Base-by-base conservation (phyloP, 2,888 invertebrate species). In the Hirtodrosophila duncani region DNA sequence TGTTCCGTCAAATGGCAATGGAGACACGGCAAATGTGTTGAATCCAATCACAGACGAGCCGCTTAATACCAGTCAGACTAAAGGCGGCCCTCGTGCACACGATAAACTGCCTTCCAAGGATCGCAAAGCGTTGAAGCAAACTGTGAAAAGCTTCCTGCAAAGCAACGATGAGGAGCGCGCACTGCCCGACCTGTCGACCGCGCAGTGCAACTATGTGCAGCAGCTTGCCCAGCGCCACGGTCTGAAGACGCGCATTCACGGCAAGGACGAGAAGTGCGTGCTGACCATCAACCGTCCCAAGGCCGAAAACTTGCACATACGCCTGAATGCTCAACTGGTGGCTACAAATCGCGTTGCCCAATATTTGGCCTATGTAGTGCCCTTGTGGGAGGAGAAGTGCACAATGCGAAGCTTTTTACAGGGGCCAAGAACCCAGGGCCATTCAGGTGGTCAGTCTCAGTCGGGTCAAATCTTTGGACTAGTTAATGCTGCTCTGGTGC, bases 161-260 rank as follows among this genome's bases (percentile, higher is more conserved):
- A 56, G 80, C 13, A 52, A 61, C 7, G 62, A 79, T 2, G 13
- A 36, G 1, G 50, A 63, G 9, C 31, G 60, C 2, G 49, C 69
- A 2, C 30, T 85, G 0, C 30, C 20, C 1, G 67, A 62, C 0
- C 45, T 85, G 3, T 53, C 53, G 2, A 71, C 64, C 2, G 16
- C 16, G 4, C 68, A 83, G 14, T 81, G 85, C 1, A 78, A 68
- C 30, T 80, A 80, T 45, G 30, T 84, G 6, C 84, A 84, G 30
- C 48, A 52, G 10, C 77, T 74, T 44, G 82, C 82, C 4, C 53
- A 55, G 0, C 38, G 59, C 0, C 30, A 71, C 6, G 83, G 83
- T 1, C 37, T 85, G 0, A 79, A 72, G 23, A 66, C 82, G 6
- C 59, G 57, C 20, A 84, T 85, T 39, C 69, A 53, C 42, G 82